Conservation (phyloP, 2,113 vertebrate species). For the Halichoeres trimaculatus region DNA sequence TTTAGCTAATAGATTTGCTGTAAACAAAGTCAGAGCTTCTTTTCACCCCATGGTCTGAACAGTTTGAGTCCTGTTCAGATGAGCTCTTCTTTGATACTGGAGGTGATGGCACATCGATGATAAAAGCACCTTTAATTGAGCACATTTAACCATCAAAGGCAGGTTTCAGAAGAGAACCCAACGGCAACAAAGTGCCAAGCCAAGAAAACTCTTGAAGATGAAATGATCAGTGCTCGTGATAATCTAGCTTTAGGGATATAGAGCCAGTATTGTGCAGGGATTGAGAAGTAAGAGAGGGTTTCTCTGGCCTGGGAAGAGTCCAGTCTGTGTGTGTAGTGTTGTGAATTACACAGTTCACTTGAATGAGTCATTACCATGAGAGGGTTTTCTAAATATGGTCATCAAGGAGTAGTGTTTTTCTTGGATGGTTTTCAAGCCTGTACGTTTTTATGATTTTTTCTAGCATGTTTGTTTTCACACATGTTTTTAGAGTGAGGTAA, state of each 20-base stretch:
- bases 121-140: not conserved
- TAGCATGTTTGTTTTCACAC: not conserved
- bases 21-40: not conserved
- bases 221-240: not conserved
- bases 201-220: not conserved
- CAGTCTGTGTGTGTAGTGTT: slow-evolving; percentile 5
- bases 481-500: slow-evolving; percentile 50
- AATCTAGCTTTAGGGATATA: not conserved
- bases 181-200: not conserved
- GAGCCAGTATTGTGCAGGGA: not conserved
- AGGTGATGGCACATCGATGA: not conserved
- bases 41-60: not conserved
- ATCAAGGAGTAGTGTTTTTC: slow-evolving; percentile 4
- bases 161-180: not conserved
- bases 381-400: slow-evolving; percentile 53
- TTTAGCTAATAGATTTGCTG: not conserved
- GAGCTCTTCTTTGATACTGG: not conserved
- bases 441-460: slow-evolving; percentile 1
- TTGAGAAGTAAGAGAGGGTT: not conserved
- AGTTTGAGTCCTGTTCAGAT: not conserved
- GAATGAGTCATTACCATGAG: slow-evolving; percentile 17
- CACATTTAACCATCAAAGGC: not conserved
- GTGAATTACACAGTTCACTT: slow-evolving; percentile 1
- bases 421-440: slow-evolving; percentile 29
- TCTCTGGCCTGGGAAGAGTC: slow-evolving; percentile 4